Percentiles rank a stretch among this genome's conserved stretches.
phyloP scores from a whole-genome alignment of 2,797 vertebrate species.

The Setipinna tenuifilis region DNA sequence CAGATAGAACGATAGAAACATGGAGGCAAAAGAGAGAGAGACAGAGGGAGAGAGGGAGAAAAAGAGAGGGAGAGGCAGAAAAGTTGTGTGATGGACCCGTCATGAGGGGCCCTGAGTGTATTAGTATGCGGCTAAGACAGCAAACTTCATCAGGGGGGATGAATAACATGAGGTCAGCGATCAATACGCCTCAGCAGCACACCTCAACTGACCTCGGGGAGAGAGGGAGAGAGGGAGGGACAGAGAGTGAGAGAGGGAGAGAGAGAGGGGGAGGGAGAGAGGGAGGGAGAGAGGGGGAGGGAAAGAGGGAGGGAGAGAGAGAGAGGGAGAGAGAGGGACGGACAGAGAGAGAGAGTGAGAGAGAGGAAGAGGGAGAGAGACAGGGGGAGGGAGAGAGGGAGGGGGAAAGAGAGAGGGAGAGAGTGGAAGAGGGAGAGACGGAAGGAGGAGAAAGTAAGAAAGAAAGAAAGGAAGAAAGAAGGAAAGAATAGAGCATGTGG shows the following conservation, averaged over 20 bases:
- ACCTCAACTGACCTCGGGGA: too few relatives aligned
- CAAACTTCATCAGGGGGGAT: slow-evolving; percentile 3
- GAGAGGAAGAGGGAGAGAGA: background rate
- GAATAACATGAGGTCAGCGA: background rate
- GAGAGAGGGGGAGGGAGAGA: background rate
- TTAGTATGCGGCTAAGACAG: background rate
- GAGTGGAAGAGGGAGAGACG: background rate
- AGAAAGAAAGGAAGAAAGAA: background rate
- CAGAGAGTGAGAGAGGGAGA: background rate
- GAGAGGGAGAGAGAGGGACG: background rate
- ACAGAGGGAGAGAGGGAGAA: background rate
- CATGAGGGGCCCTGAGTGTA: background rate
- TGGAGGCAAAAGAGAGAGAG: too few relatives aligned
- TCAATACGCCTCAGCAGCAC: background rate
- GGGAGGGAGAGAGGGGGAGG: background rate
- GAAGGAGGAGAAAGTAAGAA: background rate
- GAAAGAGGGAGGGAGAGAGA: background rate
- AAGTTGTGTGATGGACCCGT: background rate
- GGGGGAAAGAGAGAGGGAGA: background rate
- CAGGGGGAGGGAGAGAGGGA: background rate
- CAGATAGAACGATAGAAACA: too few relatives aligned
- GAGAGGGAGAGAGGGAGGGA: background rate
- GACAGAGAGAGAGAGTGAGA: background rate
- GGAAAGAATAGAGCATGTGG: background rate
- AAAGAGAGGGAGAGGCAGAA: background rate